Percentiles rank a stretch among this genome's conserved stretches.
phyloP scores from a whole-genome alignment of 2,888 invertebrate species.

The Galerucella nymphaeae region DNA sequence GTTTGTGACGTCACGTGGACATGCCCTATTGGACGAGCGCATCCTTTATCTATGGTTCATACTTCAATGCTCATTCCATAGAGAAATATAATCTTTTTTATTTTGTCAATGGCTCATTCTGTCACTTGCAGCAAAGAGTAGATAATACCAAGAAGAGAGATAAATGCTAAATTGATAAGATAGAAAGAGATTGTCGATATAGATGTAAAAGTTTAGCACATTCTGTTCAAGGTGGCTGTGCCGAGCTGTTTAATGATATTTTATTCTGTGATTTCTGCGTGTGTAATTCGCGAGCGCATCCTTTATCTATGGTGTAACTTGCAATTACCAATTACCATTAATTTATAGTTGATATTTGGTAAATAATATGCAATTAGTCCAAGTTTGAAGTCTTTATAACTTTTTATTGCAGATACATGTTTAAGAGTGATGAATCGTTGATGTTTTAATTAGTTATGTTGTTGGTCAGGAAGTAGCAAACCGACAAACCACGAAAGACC shows the following conservation, averaged over 20 bases:
- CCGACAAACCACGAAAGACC: slow-evolving; percentile 17
- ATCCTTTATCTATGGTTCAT: no score
- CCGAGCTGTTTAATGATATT: not conserved
- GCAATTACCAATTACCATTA: not conserved
- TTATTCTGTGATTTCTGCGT: no score
- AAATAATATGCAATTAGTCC: not conserved
- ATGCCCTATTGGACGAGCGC: no score
- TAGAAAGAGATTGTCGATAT: slow-evolving; percentile 1
- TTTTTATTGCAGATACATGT: not conserved
- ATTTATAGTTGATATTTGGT: not conserved
- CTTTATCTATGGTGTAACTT: not conserved
- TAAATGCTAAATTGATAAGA: not conserved
- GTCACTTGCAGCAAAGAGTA: not conserved
- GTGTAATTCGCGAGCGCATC: no score
- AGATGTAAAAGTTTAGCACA: not conserved
- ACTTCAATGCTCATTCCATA: no score
- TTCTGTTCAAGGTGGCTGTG: not conserved
- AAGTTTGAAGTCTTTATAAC: not conserved
- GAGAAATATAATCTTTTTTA: no score
- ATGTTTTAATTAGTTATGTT: not conserved
- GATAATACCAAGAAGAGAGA: not conserved
- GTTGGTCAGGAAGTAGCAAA: slow-evolving; percentile 5
- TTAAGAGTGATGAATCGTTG: not conserved
- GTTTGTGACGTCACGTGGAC: no score
- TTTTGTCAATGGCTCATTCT: no score